Evolutionary conservation across 2,888 invertebrate genomes (phyloP).

Genomic region (Epirrhoe tristata): DNA sequence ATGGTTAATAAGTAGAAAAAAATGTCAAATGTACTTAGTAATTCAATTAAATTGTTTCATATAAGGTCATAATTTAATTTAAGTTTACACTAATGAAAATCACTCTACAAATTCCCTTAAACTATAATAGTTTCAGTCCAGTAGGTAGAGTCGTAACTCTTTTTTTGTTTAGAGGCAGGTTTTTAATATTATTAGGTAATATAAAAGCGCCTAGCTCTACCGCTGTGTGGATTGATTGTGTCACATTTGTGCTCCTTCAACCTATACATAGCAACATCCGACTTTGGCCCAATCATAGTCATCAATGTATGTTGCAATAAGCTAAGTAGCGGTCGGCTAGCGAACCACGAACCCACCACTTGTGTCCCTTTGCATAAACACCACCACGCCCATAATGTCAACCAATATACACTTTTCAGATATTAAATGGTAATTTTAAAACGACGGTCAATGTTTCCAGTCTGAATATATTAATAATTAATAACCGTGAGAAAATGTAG

Average conservation of each 20-base stretch:
- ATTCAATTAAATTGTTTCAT: too few species aligned
- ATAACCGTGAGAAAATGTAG: slow-evolving; percentile 43
- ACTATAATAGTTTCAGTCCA: too few species aligned
- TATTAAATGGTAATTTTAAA: slow-evolving; percentile 56
- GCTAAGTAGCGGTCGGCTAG: slow-evolving; percentile 66
- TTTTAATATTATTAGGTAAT: too few species aligned
- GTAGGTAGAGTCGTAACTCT: too few species aligned
- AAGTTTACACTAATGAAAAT: too few species aligned
- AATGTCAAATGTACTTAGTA: too few species aligned
- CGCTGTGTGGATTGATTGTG: neutral
- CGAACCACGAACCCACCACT: slow-evolving; percentile 38
- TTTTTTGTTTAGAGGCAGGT: too few species aligned
- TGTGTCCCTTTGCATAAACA: slow-evolving; percentile 67
- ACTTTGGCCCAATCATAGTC: slow-evolving; percentile 62
- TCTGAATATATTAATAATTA: slow-evolving; percentile 48
- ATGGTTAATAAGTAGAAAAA: too few species aligned
- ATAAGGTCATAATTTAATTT: too few species aligned
- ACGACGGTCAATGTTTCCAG: slow-evolving; percentile 44
- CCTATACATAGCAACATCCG: slow-evolving; percentile 20
- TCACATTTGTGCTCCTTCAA: neutral
- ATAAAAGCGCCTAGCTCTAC: too few species aligned
- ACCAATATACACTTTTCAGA: slow-evolving; percentile 42
- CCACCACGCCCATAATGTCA: slow-evolving; percentile 70
- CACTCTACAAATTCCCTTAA: too few species aligned
- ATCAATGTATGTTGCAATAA: slow-evolving; percentile 68